Evolutionary conservation across 2,888 invertebrate genomes (phyloP).

Genomic region (Drosophila longiperda): DNA sequence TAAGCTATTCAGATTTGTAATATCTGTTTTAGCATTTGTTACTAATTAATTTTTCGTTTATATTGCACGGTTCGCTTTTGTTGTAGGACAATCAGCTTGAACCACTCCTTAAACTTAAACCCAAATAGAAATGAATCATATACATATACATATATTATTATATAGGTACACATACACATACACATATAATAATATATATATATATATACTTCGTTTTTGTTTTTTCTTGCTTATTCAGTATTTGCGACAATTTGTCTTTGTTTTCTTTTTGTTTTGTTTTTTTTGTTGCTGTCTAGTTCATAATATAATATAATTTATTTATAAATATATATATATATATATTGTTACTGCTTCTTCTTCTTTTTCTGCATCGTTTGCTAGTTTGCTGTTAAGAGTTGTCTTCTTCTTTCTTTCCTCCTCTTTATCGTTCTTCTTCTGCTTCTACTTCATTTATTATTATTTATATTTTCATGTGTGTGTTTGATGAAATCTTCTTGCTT

Average conservation of each 20-base stretch:
- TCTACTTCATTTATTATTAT: conserved; percentile 23
- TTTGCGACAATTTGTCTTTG: conserved; percentile 69
- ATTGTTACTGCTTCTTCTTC: conserved; percentile 45
- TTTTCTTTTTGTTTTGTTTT: conserved; percentile 43
- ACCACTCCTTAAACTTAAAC: conserved; percentile 43
- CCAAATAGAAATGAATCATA: background rate
- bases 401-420: conserved; percentile 36
- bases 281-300: conserved; percentile 15
- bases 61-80: background rate
- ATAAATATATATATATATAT: conserved; percentile 63
- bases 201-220: conserved; percentile 24
- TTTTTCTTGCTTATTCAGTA: conserved; percentile 53
- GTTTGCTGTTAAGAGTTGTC: conserved; percentile 53
- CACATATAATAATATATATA: conserved; percentile 33
- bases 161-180: conserved; percentile 16
- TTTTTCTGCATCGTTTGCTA: conserved; percentile 36
- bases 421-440: conserved; percentile 31
- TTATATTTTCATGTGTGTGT: conserved; percentile 69
- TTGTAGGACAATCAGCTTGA: conserved; percentile 31
- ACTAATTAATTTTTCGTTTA: conserved; percentile 6
- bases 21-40: conserved; percentile 1
- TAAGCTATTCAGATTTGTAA: background rate
- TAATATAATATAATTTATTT: conserved; percentile 61
- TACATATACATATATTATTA: conserved; percentile 28
- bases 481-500: conserved; percentile 74